phyloP scores from a whole-genome alignment of 2,797 vertebrate genomes.

The Nyctibius grandis region DNA sequence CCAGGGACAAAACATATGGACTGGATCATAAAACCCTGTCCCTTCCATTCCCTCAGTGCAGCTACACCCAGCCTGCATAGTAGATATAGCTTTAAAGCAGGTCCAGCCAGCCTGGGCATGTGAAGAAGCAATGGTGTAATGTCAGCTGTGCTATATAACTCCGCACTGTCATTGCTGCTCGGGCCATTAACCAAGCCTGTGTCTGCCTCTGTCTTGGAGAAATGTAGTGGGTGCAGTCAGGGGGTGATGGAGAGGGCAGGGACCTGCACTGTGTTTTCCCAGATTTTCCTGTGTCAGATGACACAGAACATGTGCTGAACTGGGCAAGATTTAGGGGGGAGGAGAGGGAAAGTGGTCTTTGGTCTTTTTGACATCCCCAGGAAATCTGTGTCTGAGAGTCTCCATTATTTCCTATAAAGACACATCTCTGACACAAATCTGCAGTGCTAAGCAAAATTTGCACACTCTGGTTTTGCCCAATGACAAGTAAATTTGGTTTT shows the following conservation, averaged over 20 bases:
- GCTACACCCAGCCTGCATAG: background rate
- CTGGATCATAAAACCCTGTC: background rate
- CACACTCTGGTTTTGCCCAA: background rate
- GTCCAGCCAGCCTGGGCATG: background rate
- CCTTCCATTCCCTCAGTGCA: background rate
- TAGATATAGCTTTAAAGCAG: background rate
- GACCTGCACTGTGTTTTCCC: background rate
- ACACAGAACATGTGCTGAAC: background rate
- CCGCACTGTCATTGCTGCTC: accelerated
- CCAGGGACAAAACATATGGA: background rate
- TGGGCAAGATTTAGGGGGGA: accelerated
- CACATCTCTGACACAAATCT: background rate
- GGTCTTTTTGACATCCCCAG: background rate
- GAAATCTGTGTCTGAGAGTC: background rate
- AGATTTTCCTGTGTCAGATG: background rate
- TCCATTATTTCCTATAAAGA: background rate
- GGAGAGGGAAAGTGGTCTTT: background rate
- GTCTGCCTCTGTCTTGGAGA: background rate
- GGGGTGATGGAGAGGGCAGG: background rate
- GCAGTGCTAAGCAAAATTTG: background rate
- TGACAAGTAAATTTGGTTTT: conserved; percentile 9
- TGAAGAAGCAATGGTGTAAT: background rate
- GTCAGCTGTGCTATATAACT: background rate
- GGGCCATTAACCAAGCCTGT: background rate
- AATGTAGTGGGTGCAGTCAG: accelerated